A percentile compares a stretch with the other conserved stretches of the same genome.
Evolutionary conservation across 2,113 vertebrate genomes (phyloP).

Genomic region (Varanus komodoensis): DNA sequence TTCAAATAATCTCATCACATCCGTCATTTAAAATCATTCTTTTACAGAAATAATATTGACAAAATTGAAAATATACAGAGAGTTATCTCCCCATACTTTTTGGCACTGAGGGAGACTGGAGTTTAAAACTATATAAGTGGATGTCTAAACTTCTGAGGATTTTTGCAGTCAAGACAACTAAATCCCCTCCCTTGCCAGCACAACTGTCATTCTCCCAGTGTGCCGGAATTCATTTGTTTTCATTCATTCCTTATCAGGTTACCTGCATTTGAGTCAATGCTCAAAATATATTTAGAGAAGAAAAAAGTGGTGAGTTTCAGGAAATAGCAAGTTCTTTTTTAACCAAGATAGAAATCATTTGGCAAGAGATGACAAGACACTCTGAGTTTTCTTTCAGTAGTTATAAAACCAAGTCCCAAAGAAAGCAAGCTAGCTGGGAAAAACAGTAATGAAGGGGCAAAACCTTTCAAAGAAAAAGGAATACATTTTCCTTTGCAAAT

Average conservation of each 20-base stretch:
- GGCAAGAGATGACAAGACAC: constrained; percentile 80
- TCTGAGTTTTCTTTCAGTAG: constrained; percentile 79
- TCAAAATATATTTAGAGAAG: constrained; percentile 73
- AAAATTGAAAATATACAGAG: constrained; percentile 16
- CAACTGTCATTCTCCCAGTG: constrained; percentile 42
- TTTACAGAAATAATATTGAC: not conserved
- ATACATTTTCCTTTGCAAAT: constrained; percentile 55
- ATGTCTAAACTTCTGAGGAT: constrained; percentile 3
- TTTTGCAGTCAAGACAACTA: constrained; percentile 45
- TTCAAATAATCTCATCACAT: accelerated
- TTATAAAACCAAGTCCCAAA: constrained; percentile 12
- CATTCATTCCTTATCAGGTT: constrained; percentile 77
- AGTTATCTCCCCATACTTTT: not conserved
- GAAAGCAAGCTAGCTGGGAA: constrained; percentile 59
- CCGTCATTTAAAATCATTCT: not conserved
- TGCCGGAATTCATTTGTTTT: constrained; percentile 75
- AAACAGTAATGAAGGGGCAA: constrained; percentile 74
- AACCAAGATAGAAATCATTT: constrained; percentile 85
- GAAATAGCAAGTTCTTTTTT: constrained; percentile 88
- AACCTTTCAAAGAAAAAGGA: constrained; percentile 51
- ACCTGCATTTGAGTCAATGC: constrained; percentile 80
- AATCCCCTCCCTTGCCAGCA: not conserved
- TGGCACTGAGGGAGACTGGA: not conserved
- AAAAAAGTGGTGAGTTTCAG: constrained; percentile 74
- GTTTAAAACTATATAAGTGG: not conserved